Evolutionary conservation across 2,113 vertebrate genomes (phyloP).

Genomic region (Stigmatopora nigra): DNA sequence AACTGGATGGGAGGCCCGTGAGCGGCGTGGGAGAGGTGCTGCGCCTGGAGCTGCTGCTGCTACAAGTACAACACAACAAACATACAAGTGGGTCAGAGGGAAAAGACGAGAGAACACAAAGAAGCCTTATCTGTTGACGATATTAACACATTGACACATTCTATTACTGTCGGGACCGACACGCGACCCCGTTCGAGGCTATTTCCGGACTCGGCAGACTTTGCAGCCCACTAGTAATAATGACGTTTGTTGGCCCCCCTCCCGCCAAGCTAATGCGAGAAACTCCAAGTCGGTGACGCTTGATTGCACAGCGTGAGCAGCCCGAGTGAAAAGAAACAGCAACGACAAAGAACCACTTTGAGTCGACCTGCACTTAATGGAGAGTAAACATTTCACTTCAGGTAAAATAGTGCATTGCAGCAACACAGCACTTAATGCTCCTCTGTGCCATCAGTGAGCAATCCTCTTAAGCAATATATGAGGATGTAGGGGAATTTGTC

Average conservation of each 20-base stretch:
- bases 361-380: constrained; percentile 8
- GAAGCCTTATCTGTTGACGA: constrained; percentile 37
- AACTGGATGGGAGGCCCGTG: constrained; percentile 88
- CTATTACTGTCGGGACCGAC: constrained; percentile 45
- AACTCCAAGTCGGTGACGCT: not conserved
- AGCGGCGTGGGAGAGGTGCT: constrained; percentile 91
- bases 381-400: constrained; percentile 14
- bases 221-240: constrained; percentile 17
- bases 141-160: constrained; percentile 47
- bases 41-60: constrained; percentile 97
- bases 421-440: constrained; percentile 9
- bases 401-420: constrained; percentile 18
- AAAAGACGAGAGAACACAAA: constrained; percentile 35
- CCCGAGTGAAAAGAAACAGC: not conserved
- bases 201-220: constrained; percentile 37
- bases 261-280: constrained; percentile 28
- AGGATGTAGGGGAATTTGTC: constrained; percentile 36
- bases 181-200: constrained; percentile 31
- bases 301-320: constrained; percentile 4
- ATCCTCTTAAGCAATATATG: constrained; percentile 34
- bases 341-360: constrained; percentile 10
- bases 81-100: constrained; percentile 59
- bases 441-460: constrained; percentile 22
- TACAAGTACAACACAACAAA: constrained; percentile 66
- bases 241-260: constrained; percentile 20